phyloP scores from a whole-genome alignment of 2,797 vertebrate species.

The Hylomyscus alleni region DNA sequence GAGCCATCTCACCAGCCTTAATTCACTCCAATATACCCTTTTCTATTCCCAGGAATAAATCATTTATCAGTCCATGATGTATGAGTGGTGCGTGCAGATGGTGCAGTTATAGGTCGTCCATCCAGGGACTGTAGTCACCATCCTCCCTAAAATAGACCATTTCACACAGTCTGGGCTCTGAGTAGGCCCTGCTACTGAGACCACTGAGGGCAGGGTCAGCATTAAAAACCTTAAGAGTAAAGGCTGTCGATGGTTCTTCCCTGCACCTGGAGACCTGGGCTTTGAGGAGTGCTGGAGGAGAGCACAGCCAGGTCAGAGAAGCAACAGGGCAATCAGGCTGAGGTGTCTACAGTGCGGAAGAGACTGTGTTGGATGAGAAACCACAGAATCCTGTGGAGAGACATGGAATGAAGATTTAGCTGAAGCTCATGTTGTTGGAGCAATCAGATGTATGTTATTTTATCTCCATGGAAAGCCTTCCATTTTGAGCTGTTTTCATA shows the following conservation, averaged over 20 bases:
- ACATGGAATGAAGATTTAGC: no score
- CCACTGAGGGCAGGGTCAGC: background rate
- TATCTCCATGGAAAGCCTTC: background rate
- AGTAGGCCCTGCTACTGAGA: background rate
- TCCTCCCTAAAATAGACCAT: background rate
- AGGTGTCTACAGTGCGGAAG: background rate
- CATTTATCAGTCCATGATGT: no score
- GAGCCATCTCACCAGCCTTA: no score
- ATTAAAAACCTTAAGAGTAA: background rate
- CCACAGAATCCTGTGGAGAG: background rate
- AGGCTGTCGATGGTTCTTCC: background rate
- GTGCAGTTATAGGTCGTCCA: background rate
- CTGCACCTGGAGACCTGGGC: background rate
- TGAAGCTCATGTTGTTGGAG: no score
- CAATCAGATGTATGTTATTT: background rate
- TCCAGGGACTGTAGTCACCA: background rate
- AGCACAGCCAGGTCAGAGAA: background rate
- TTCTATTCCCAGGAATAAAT: background rate
- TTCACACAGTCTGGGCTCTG: background rate
- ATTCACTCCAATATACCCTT: background rate
- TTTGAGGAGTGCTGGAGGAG: no score
- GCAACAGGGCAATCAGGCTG: background rate
- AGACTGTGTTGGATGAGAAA: background rate
- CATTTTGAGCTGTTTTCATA: background rate
- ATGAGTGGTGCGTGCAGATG: background rate